These are phyloP conservation scores for Oceanodroma leucorhoa DNA, from an alignment of 2,797 vertebrate genomes.

Conservation along the genomic window DNA sequence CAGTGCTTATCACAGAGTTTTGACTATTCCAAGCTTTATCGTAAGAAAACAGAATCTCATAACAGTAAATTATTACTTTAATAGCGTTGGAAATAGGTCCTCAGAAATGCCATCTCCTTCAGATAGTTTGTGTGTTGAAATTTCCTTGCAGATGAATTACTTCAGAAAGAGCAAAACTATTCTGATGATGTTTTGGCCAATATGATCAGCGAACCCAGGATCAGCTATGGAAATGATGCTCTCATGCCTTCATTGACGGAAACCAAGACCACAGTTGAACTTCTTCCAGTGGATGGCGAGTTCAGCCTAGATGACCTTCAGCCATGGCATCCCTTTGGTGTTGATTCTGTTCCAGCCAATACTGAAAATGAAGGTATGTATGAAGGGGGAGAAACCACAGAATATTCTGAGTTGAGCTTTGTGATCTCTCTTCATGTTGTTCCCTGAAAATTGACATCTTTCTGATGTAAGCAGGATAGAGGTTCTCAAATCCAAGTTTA, in stretches of 20 bases:
- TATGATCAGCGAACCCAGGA: constrained; percentile 91
- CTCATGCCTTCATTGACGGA: constrained; percentile 93
- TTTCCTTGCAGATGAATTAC: constrained; percentile 86
- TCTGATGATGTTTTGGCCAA: constrained; percentile 93
- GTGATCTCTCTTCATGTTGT: background rate
- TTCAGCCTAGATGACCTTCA: constrained; percentile 86
- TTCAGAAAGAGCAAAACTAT: constrained; percentile 94
- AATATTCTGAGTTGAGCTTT: background rate
- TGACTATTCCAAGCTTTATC: background rate
- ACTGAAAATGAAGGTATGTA: constrained; percentile 93
- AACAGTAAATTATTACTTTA: background rate
- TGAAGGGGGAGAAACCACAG: background rate
- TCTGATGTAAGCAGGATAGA: background rate
- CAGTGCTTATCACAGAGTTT: background rate
- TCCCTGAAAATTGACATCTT: background rate
- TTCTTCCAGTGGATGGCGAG: constrained; percentile 84
- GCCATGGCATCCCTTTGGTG: constrained; percentile 93
- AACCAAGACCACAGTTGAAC: constrained; percentile 87
- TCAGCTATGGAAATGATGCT: constrained; percentile 97
- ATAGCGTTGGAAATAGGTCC: background rate
- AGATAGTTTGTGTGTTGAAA: background rate
- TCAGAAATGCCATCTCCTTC: background rate
- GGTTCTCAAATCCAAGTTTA: background rate
- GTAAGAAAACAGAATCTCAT: background rate
- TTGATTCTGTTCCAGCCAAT: constrained; percentile 90